phyloP scores from a whole-genome alignment of 2,113 vertebrate genomes.

The Hyperoodon ampullatus region DNA sequence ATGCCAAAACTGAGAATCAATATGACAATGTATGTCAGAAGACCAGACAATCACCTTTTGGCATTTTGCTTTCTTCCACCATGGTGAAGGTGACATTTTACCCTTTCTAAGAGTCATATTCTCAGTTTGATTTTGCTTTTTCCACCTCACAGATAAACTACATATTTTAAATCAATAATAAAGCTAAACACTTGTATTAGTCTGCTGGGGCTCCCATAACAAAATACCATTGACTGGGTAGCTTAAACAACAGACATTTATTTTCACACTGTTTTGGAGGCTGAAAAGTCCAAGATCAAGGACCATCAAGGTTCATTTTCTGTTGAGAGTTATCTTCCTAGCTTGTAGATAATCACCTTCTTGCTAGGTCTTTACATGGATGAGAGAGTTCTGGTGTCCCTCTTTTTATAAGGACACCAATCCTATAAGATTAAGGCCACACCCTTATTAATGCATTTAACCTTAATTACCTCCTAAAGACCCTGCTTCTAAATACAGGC shows the following conservation, averaged over 20 bases:
- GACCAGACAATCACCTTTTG: background rate
- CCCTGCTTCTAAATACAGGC: background rate
- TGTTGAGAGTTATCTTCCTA: background rate
- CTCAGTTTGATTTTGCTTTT: background rate
- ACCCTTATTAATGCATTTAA: background rate
- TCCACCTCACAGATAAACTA: background rate
- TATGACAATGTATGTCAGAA: background rate
- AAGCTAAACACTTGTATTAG: background rate
- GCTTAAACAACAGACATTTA: background rate
- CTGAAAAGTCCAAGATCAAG: background rate
- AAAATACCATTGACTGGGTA: background rate
- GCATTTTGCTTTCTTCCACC: background rate
- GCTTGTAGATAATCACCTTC: background rate
- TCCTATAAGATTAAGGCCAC: background rate
- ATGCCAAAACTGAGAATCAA: background rate
- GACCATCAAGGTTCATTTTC: background rate
- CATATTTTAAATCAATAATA: background rate
- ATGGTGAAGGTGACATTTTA: background rate
- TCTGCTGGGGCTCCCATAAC: background rate
- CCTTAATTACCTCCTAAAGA: background rate
- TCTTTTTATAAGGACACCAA: background rate
- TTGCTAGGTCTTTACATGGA: background rate
- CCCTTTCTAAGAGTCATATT: background rate
- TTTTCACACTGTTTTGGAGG: background rate
- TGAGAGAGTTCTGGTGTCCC: background rate